Conservation (phyloP, 2,797 vertebrate species). For the Arrhamphus sclerolepis region DNA sequence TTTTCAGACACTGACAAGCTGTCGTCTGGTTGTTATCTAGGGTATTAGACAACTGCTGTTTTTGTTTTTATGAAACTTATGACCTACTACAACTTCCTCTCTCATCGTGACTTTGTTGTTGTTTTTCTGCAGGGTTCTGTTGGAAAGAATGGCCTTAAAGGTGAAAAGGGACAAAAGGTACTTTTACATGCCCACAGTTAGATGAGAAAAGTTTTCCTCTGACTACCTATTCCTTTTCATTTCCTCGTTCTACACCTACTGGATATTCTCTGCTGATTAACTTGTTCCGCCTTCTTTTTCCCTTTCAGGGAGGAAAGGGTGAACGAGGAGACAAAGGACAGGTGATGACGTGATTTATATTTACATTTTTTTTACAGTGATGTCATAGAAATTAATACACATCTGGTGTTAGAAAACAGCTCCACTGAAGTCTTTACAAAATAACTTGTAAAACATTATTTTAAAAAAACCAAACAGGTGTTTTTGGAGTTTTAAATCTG, state of each 20-base stretch:
- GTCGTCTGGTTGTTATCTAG: not conserved
- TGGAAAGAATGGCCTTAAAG: constrained; percentile 73
- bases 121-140: constrained; percentile 64
- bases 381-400: constrained; percentile 29
- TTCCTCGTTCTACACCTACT: constrained; percentile 44
- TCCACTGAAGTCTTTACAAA: too few species aligned
- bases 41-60: not conserved
- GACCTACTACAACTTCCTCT: constrained; percentile 5
- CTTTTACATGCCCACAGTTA: not conserved
- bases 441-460: too few species aligned
- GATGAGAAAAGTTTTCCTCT: constrained; percentile 2
- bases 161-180: constrained; percentile 77
- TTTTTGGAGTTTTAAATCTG: too few species aligned
- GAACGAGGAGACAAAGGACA: constrained; percentile 82
- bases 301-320: constrained; percentile 71
- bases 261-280: too few species aligned
- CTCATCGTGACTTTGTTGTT: not conserved
- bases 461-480: too few species aligned
- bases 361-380: not conserved
- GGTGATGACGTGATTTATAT: constrained; percentile 60
- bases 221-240: accelerated
- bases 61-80: not conserved
- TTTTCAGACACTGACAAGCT: not conserved
- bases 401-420: too few species aligned
- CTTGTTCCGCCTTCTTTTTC: constrained; percentile 15